phyloP scores from a whole-genome alignment of 2,797 vertebrate genomes.

The Nyctalus aviator region DNA sequence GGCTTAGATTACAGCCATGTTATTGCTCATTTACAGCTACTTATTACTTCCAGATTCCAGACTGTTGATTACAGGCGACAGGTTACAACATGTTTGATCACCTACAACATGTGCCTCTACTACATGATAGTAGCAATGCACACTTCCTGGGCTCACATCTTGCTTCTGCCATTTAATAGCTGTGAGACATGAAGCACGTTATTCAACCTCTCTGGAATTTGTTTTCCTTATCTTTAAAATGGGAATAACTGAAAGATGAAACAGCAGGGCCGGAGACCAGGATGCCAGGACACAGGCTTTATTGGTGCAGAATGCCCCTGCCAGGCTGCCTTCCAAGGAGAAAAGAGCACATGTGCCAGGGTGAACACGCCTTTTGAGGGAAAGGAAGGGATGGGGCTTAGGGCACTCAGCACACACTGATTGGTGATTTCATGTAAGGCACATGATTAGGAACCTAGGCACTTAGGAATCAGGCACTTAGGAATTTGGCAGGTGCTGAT shows the following conservation, averaged over 20 bases:
- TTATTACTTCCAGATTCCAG: background rate
- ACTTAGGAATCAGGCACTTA: no score
- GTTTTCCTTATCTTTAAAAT: background rate
- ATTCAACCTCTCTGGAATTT: background rate
- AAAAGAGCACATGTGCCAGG: no score
- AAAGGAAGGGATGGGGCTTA: no score
- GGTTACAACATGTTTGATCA: background rate
- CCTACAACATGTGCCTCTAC: background rate
- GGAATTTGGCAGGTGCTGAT: no score
- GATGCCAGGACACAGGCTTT: no score
- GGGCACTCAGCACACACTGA: no score
- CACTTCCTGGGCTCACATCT: background rate
- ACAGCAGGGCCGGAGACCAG: no score
- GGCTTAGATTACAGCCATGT: background rate
- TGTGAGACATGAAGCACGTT: slow-evolving; percentile 5
- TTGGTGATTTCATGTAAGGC: no score
- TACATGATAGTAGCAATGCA: background rate
- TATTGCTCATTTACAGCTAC: background rate
- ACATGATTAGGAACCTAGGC: no score
- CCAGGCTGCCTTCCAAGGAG: no score
- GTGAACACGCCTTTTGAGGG: no score
- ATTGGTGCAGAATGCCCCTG: no score
- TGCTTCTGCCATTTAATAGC: background rate
- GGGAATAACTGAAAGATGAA: background rate
- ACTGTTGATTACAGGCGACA: background rate